These are phyloP conservation scores for Morinoia aosen DNA, from an alignment of 2,888 invertebrate species.

Conservation along the genomic window DNA sequence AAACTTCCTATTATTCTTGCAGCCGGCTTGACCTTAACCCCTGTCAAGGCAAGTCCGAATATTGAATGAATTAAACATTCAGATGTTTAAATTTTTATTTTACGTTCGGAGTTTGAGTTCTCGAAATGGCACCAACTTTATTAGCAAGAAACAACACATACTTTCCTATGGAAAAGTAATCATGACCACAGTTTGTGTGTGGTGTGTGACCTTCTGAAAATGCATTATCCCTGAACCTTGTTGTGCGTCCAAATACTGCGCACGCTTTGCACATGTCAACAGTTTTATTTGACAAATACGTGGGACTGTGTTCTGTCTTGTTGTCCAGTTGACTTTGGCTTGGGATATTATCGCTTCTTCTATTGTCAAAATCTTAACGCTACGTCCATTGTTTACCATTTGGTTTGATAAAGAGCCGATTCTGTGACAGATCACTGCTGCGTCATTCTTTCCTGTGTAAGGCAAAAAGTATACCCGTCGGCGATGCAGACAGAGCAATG, in stretches of 20 bases:
- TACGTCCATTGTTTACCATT: background rate
- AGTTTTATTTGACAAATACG: background rate
- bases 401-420: background rate
- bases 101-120: background rate
- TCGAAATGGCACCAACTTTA: background rate
- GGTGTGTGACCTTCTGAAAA: background rate
- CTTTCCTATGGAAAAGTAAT: background rate
- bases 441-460: background rate
- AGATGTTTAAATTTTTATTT: background rate
- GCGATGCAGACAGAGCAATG: background rate
- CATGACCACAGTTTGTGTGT: background rate
- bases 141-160: background rate
- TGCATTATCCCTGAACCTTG: background rate
- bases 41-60: background rate
- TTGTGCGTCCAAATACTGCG: background rate
- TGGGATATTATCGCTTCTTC: background rate
- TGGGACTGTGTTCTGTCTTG: background rate
- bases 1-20: background rate
- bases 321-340: background rate
- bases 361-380: background rate
- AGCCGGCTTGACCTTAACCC: background rate
- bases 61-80: background rate
- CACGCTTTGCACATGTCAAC: background rate
- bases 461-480: background rate
- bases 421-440: background rate